Base-by-base conservation (phyloP, 2,797 vertebrate genomes). In the Thripadectes ignobilis region DNA sequence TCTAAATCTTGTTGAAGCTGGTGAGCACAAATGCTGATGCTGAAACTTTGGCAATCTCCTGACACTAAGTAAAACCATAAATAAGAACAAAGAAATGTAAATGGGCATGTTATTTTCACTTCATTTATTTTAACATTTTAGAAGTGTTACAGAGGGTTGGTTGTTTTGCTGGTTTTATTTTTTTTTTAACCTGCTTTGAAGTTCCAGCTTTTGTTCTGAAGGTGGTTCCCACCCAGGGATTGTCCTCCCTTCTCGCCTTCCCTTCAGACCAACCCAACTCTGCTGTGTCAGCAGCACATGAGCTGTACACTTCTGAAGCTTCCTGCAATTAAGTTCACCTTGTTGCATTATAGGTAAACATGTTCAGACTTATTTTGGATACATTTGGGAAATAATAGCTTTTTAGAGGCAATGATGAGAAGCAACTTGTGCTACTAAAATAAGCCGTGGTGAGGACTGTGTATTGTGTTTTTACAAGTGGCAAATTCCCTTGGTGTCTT, bases 31-130 rank as follows among this genome's bases (percentile, higher is more conserved):
- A 85, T 5, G 95, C 93, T 96, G 96, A 96, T 93, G 82, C 73
- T 69, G 91, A 86, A 92, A 95, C 58, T 93, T 89, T 49, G 73
- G 79, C 95, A 96, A 81, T 95, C 95, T 97, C 96, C 85, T 97
- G 93, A 97, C 91, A 92, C 68, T 89, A 94, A 91, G 66, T 45
- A 57, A 88, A 92, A 90, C 58, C 1, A 0, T 77, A 96, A 96
- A 93, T 83, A 81, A 92, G 95, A 97, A 97, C 93, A 97, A 97
- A 97, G 91, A 91, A 66, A 95, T 94, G 91, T 92, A 97, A 96
- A 97, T 96, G 51, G 87, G 77, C 58, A 91, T 27, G 69, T 61
- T 91, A 83, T 94, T 92, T 93, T 89, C 79, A 59, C 72, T 91
- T 83, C 82, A 46, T 89, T 93, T 87, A 93, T 92, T 93, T 67